A percentile compares a stretch with the other conserved stretches of the same genome.
phyloP scores from a whole-genome alignment of 2,888 invertebrate genomes.

The Atrina japonica region DNA sequence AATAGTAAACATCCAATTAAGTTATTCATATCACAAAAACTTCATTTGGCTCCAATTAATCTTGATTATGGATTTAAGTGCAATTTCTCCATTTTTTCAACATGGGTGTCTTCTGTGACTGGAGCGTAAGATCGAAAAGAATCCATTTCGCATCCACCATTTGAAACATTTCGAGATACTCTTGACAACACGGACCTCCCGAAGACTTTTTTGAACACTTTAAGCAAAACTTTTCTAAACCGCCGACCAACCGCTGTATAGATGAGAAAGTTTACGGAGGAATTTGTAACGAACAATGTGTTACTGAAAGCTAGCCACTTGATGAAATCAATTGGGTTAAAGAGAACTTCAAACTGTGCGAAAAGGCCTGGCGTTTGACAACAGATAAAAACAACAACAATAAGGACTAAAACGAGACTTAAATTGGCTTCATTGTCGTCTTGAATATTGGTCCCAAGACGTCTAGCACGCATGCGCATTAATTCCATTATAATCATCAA shows the following conservation, averaged over 20 bases:
- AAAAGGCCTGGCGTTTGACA: conserved; percentile 77
- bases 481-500: conserved; percentile 70
- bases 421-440: conserved; percentile 76
- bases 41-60: too few relatives aligned
- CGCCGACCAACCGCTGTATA: conserved; percentile 76
- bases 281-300: conserved; percentile 74
- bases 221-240: conserved; percentile 71
- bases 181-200: conserved; percentile 47
- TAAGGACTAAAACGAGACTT: conserved; percentile 74
- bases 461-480: conserved; percentile 71
- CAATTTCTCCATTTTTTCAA: too few relatives aligned
- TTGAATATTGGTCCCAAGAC: conserved; percentile 67
- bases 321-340: conserved; percentile 57
- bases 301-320: conserved; percentile 75
- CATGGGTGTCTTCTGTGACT: too few relatives aligned
- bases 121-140: too few relatives aligned
- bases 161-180: conserved; percentile 20
- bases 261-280: conserved; percentile 77
- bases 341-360: conserved; percentile 71
- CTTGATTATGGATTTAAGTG: too few relatives aligned
- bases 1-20: too few relatives aligned
- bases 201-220: conserved; percentile 59
- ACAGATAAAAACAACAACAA: conserved; percentile 77
- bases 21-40: too few relatives aligned
- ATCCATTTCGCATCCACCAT: too few relatives aligned